phyloP scores from a whole-genome alignment of 2,113 vertebrate species.

The Petroica traversi region DNA sequence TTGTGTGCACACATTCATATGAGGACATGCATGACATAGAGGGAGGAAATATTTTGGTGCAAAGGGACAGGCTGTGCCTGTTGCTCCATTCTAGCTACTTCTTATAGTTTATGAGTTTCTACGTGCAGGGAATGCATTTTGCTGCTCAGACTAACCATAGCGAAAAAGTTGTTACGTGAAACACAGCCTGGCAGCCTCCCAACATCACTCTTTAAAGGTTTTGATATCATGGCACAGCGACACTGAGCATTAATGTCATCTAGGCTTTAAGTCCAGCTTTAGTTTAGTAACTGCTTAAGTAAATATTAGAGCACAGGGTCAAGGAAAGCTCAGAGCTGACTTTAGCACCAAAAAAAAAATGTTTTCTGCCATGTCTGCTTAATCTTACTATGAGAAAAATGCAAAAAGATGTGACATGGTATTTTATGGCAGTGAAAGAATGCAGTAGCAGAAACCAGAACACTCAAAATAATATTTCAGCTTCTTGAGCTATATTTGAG shows the following conservation, averaged over 20 bases:
- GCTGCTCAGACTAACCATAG: not conserved
- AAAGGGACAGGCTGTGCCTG: not conserved
- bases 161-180: not conserved
- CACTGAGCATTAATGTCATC: not conserved
- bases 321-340: not conserved
- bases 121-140: not conserved
- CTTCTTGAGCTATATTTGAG: not conserved
- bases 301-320: not conserved
- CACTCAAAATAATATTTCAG: not conserved
- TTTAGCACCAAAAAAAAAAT: not conserved
- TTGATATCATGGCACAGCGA: not conserved
- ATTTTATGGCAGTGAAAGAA: not conserved
- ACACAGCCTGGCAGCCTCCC: not conserved
- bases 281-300: not conserved
- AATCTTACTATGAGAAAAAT: not conserved
- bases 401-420: not conserved
- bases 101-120: not conserved
- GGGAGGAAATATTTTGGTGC: not conserved
- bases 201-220: not conserved
- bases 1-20: accelerated
- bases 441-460: not conserved
- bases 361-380: not conserved
- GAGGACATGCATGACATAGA: not conserved
- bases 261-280: not conserved
- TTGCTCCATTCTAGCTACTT: not conserved